Conservation (phyloP, 2,888 invertebrate genomes). For the Phorcus lineatus region DNA sequence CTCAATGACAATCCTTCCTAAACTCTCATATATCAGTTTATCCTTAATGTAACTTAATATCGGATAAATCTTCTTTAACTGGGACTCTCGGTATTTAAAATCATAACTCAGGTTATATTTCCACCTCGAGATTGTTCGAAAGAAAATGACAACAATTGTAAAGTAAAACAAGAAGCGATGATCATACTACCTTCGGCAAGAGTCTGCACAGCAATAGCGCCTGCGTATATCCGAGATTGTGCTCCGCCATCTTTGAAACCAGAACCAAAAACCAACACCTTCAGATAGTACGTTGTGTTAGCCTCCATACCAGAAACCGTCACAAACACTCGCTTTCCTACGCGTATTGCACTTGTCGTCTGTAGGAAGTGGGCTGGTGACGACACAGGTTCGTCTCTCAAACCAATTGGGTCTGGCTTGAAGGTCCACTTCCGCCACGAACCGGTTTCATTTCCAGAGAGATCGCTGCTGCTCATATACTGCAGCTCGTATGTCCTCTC, state of each 20-base stretch:
- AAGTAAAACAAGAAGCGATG: too few relatives aligned
- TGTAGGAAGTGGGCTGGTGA: constrained; percentile 30
- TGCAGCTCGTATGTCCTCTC: background rate
- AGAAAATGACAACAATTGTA: too few relatives aligned
- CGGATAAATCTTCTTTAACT: too few relatives aligned
- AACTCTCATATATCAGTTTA: too few relatives aligned
- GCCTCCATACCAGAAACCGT: constrained; percentile 41
- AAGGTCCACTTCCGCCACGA: constrained; percentile 30
- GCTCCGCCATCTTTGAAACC: constrained; percentile 28
- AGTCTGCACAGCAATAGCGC: constrained; percentile 21
- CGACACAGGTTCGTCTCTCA: constrained; percentile 25
- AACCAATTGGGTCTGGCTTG: constrained; percentile 10
- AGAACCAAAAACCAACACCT: constrained; percentile 36
- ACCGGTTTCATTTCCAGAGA: constrained; percentile 1
- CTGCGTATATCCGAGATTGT: background rate
- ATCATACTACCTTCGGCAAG: constrained; percentile 17
- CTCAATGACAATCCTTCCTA: too few relatives aligned
- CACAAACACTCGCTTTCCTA: constrained; percentile 41
- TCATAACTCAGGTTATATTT: too few relatives aligned
- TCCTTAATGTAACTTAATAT: too few relatives aligned
- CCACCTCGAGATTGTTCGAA: too few relatives aligned
- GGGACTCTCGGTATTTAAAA: too few relatives aligned
- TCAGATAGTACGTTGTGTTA: constrained; percentile 45
- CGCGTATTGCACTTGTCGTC: constrained; percentile 35
- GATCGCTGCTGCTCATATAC: background rate